These are phyloP conservation scores for Pogoniulus pusillus DNA, from an alignment of 2,797 vertebrate genomes.

Conservation along the genomic window DNA sequence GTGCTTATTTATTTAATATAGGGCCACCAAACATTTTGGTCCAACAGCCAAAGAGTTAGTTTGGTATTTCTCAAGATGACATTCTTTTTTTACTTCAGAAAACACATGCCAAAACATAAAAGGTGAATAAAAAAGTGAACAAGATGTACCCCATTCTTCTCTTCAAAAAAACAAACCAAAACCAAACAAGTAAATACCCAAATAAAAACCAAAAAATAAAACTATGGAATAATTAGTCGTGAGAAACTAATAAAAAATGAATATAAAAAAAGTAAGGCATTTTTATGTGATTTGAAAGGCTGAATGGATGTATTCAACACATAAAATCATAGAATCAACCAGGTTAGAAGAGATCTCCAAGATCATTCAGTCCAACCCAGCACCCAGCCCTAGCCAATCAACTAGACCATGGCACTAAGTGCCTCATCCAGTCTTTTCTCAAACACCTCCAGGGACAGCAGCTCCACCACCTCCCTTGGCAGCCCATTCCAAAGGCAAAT, in stretches of 20 bases:
- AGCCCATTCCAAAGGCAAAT: too few species aligned
- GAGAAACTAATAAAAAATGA: neutral
- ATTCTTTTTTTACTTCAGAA: neutral
- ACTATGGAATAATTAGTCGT: neutral
- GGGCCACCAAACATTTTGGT: neutral
- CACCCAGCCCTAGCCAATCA: too few species aligned
- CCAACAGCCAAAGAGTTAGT: neutral
- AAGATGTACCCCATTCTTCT: neutral
- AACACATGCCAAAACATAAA: neutral
- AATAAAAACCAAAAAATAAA: neutral
- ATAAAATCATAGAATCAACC: too few species aligned
- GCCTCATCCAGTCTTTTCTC: too few species aligned
- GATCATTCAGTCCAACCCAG: too few species aligned
- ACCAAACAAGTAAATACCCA: neutral
- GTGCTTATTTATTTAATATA: conserved; percentile 47
- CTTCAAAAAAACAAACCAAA: neutral
- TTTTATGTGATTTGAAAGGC: neutral
- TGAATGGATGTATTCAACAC: neutral
- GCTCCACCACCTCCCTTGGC: too few species aligned
- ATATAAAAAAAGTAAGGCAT: neutral
- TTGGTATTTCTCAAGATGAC: neutral
- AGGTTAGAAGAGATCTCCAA: too few species aligned
- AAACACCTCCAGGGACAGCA: too few species aligned
- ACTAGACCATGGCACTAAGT: too few species aligned
- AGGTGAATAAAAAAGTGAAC: neutral